phyloP scores from a whole-genome alignment of 2,888 invertebrate species.

The Arge pagana region DNA sequence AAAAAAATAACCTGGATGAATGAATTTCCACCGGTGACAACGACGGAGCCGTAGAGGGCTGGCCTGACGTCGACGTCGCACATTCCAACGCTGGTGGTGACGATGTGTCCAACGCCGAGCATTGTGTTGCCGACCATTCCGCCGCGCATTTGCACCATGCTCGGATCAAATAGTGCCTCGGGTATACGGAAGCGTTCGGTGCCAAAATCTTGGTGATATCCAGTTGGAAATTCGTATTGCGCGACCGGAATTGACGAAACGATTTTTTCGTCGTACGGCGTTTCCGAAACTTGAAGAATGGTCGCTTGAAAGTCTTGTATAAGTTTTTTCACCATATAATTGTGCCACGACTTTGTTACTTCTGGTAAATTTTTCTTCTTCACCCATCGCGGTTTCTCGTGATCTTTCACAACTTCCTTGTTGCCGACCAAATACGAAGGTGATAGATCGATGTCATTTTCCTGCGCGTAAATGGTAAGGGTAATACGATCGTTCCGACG shows the following conservation, averaged over 20 bases:
- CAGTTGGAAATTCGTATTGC: slow-evolving; percentile 97
- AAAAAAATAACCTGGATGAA: slow-evolving; percentile 69
- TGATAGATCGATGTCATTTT: slow-evolving; percentile 72
- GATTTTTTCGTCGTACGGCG: slow-evolving; percentile 86
- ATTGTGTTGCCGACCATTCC: slow-evolving; percentile 71
- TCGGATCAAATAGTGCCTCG: slow-evolving; percentile 93
- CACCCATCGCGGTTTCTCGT: slow-evolving; percentile 85
- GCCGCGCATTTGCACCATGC: slow-evolving; percentile 59
- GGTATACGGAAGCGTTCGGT: slow-evolving; percentile 91
- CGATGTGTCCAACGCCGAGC: slow-evolving; percentile 87
- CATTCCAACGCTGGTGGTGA: slow-evolving; percentile 88
- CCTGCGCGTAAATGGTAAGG: slow-evolving; percentile 45
- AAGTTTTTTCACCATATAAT: slow-evolving; percentile 89
- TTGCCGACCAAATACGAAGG: slow-evolving; percentile 75
- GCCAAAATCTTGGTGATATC: slow-evolving; percentile 92
- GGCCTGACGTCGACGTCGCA: slow-evolving; percentile 98
- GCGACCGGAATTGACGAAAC: slow-evolving; percentile 87
- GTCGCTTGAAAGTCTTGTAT: slow-evolving; percentile 75
- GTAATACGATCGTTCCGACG: background rate
- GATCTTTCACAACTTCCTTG: slow-evolving; percentile 90
- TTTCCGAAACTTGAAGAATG: slow-evolving; percentile 83
- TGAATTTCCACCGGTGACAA: slow-evolving; percentile 94
- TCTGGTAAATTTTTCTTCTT: slow-evolving; percentile 75
- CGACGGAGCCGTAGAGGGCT: slow-evolving; percentile 92
- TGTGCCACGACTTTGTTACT: slow-evolving; percentile 89